A percentile compares a stretch with the other conserved stretches of the same genome.
Evolutionary conservation across 2,888 invertebrate genomes (phyloP).

Genomic region (Drosophila pseudotalamancana): DNA sequence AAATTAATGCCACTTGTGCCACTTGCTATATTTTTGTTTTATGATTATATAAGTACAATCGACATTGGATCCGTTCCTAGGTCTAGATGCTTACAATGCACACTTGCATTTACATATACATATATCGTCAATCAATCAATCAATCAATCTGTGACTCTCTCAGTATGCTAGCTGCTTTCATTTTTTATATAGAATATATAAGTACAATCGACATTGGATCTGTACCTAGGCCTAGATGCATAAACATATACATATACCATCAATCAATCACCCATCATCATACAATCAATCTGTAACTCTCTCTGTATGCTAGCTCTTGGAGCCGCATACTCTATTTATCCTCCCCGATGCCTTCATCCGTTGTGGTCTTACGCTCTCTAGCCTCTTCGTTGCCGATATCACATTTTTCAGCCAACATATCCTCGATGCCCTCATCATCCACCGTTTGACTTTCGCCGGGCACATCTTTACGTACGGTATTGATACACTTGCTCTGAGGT

Average conservation of each 20-base stretch:
- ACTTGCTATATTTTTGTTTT: slow-evolving; percentile 22
- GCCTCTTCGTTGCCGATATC: slow-evolving; percentile 83
- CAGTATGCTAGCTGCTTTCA: slow-evolving; percentile 18
- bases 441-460: slow-evolving; percentile 68
- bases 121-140: slow-evolving; percentile 23
- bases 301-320: slow-evolving; percentile 45
- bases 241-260: slow-evolving; percentile 22
- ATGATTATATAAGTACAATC: slow-evolving; percentile 22
- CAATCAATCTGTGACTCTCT: slow-evolving; percentile 55
- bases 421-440: slow-evolving; percentile 84
- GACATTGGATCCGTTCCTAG: slow-evolving; percentile 30
- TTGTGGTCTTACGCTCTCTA: slow-evolving; percentile 80
- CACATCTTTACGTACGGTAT: slow-evolving; percentile 54
- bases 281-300: slow-evolving; percentile 56
- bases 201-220: slow-evolving; percentile 32
- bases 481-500: slow-evolving; percentile 63
- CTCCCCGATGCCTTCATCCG: slow-evolving; percentile 83
- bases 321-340: slow-evolving; percentile 76
- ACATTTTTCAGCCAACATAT: slow-evolving; percentile 84
- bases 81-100: slow-evolving; percentile 55
- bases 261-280: slow-evolving; percentile 18
- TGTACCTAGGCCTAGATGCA: slow-evolving; percentile 48
- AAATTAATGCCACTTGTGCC: slow-evolving; percentile 70
- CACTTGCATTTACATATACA: slow-evolving; percentile 23
- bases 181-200: slow-evolving; percentile 8